phyloP scores from a whole-genome alignment of 1,140 invertebrate species.

The Pectinophora gossypiella region DNA sequence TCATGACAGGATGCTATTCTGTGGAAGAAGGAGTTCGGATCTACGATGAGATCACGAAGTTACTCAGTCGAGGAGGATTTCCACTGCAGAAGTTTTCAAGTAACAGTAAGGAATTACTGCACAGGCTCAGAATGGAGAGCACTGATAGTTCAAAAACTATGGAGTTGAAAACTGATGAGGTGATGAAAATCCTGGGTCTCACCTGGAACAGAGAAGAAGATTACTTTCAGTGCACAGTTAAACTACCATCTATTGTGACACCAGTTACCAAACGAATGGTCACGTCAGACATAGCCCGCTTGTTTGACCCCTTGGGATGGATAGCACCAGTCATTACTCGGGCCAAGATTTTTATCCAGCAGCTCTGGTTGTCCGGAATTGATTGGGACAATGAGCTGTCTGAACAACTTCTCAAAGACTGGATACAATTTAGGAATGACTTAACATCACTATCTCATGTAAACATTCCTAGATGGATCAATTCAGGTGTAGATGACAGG shows the following conservation, averaged over 20 bases:
- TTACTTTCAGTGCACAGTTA: conserved; percentile 4
- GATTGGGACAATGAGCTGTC: background rate
- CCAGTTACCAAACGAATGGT: conserved; percentile 12
- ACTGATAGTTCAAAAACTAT: background rate
- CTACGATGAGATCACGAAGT: conserved; percentile 9
- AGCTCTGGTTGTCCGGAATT: background rate
- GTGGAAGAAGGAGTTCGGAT: too few relatives aligned
- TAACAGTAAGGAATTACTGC: conserved; percentile 14
- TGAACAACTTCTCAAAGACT: background rate
- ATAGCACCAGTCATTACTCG: background rate
- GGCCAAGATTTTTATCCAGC: background rate
- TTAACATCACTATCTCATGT: too few relatives aligned
- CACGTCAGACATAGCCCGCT: conserved; percentile 8
- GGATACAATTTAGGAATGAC: background rate
- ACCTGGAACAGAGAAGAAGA: conserved; percentile 8
- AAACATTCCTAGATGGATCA: background rate
- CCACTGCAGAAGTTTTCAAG: conserved; percentile 18
- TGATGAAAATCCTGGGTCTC: conserved; percentile 14
- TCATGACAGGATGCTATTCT: conserved; percentile 22
- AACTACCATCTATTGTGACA: background rate
- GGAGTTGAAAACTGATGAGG: conserved; percentile 5
- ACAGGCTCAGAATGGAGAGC: background rate
- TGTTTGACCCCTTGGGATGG: too few relatives aligned
- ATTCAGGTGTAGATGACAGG: background rate
- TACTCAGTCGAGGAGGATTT: conserved; percentile 9